Percentiles rank a stretch among this genome's conserved stretches.
These are phyloP conservation scores for Lepidostoma basale DNA, from an alignment of 1,140 invertebrate species.

Conservation along the genomic window DNA sequence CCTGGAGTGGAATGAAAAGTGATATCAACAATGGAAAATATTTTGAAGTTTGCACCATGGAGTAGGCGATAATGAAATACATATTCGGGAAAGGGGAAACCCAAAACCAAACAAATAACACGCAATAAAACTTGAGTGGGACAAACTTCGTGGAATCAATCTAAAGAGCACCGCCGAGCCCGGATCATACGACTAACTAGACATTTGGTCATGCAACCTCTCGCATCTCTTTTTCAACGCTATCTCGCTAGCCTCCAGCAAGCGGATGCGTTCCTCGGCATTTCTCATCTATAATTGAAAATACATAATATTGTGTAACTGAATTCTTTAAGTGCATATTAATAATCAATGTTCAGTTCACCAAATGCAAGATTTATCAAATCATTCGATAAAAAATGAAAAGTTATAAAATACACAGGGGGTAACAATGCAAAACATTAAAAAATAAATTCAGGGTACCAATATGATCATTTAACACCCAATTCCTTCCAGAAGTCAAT, in stretches of 20 bases:
- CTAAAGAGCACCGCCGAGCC: background rate
- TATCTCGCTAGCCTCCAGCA: slow-evolving; percentile 38
- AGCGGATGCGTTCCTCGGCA: slow-evolving; percentile 39
- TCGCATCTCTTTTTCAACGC: slow-evolving; percentile 41
- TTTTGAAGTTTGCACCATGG: no score
- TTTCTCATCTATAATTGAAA: slow-evolving; percentile 39
- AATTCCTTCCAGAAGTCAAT: slow-evolving; percentile 44
- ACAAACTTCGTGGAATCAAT: slow-evolving; percentile 21
- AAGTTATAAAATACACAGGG: background rate
- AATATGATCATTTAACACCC: slow-evolving; percentile 31
- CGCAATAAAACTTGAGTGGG: slow-evolving; percentile 20
- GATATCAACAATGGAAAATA: background rate
- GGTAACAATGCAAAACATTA: slow-evolving; percentile 8
- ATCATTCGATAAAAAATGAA: background rate
- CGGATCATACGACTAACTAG: background rate
- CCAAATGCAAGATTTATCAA: background rate
- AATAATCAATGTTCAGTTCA: background rate
- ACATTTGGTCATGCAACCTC: slow-evolving; percentile 38
- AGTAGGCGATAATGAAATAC: slow-evolving; percentile 12
- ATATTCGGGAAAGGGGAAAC: slow-evolving; percentile 15
- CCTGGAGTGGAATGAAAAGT: background rate
- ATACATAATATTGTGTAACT: background rate
- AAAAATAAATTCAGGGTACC: slow-evolving; percentile 15
- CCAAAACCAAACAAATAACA: slow-evolving; percentile 31
- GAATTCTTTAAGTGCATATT: background rate